Evolutionary conservation across 2,888 invertebrate species (phyloP), one percentile per base, ranked within the genome.

Genomic region (Lepidochitona cinerea): DNA sequence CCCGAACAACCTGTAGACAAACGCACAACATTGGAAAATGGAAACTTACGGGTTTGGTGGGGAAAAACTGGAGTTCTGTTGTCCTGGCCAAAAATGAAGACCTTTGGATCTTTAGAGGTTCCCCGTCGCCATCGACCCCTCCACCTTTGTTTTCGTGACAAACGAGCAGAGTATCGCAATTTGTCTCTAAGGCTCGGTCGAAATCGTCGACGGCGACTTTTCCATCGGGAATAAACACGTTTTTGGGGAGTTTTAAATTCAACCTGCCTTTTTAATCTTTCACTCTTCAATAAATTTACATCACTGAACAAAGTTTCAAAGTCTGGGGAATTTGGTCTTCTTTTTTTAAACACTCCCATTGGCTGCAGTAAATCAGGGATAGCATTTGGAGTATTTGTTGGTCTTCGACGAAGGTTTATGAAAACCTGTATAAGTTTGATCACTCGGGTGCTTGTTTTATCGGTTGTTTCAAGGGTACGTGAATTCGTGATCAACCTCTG

Each of bases 1-100:
- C 88, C 88, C 3, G 87, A 87, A 72, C 88, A 88, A 0, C 88
- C 88, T 53, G 85, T 81, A 3, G 87, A 87, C 49, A 88, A 72
- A 29, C 84, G 79, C 6, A 87, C 88, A 14, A 87, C 82, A 75
- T 88, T 88, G 49, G 83, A 82, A 73, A 82, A 87, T 0, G 88
- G 88, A 76, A 80, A 87, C 64, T 83, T 79, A 33, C 85, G 74
- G 75, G 83, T 80, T 69, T 82, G 72, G 18, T 77, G 73, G 3
- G 76, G 71, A 5, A 76, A 76, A 6, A 88, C 81, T 14, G 71
- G 70, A 14, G 59, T 66, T 6, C 83, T 73, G 71, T 83, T 81
- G 68, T 83, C 82, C n/a, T 72, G 53, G 0, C 82, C 82, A 54
- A 81, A 81, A 1, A 82, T 68, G 71, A 82, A 84, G 14, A 49